phyloP scores from a whole-genome alignment of 1,140 invertebrate genomes.

The Dendrolimus punctatus region DNA sequence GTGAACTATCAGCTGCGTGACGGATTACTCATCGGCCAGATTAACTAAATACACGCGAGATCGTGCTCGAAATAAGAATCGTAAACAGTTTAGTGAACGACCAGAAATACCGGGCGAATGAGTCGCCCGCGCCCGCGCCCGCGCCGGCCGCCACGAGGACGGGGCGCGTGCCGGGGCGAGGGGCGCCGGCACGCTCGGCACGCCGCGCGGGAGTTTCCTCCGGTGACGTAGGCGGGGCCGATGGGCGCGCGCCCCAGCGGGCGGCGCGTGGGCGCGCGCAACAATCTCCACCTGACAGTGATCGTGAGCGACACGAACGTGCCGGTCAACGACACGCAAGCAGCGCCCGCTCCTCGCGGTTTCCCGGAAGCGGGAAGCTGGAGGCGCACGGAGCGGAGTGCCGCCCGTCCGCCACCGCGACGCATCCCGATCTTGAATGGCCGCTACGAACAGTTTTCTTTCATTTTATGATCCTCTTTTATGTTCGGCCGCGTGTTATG shows the following conservation, averaged over 20 bases:
- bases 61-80: conserved; percentile 4
- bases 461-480: too few relatives aligned
- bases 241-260: neutral
- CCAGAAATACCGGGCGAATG: conserved; percentile 21
- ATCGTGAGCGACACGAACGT: conserved; percentile 17
- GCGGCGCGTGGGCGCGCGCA: conserved; percentile 7
- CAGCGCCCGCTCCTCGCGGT: too few relatives aligned
- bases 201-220: conserved; percentile 2
- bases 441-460: neutral
- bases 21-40: conserved; percentile 9
- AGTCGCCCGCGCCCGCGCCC: too few relatives aligned
- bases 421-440: neutral
- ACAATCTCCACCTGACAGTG: conserved; percentile 17
- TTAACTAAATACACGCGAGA: conserved; percentile 7
- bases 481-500: too few relatives aligned
- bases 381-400: neutral
- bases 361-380: conserved; percentile 13
- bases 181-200: conserved; percentile 2
- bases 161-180: conserved; percentile 3
- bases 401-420: conserved; percentile 2
- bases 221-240: conserved; percentile 4
- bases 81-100: conserved; percentile 10
- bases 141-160: conserved; percentile 2
- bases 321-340: conserved; percentile 34
- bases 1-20: neutral